phyloP scores from a whole-genome alignment of 1,140 invertebrate species.

The Atta colombica region DNA sequence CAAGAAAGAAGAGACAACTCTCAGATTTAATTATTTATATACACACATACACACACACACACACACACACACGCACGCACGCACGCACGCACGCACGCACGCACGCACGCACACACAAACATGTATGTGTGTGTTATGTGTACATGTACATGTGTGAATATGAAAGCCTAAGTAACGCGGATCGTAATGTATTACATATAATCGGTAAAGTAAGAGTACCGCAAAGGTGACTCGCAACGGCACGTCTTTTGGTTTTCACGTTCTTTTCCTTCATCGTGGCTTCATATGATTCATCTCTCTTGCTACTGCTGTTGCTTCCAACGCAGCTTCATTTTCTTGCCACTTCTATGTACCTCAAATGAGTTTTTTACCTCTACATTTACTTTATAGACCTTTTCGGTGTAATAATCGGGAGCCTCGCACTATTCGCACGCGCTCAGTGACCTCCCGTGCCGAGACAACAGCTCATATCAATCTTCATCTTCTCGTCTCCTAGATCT shows the following conservation, averaged over 20 bases:
- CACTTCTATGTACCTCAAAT: constrained; percentile 13
- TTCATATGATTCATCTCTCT: constrained; percentile 46
- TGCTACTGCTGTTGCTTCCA: not conserved
- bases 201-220: constrained; percentile 17
- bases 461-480: not conserved
- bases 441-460: not conserved
- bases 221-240: not conserved
- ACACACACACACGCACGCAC: too few species aligned
- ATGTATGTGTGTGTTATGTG: not conserved
- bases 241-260: constrained; percentile 12
- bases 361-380: constrained; percentile 47
- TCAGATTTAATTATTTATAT: not conserved
- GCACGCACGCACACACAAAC: too few species aligned
- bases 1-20: not conserved
- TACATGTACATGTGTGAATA: too few species aligned
- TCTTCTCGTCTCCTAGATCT: not conserved
- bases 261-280: constrained; percentile 26
- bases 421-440: constrained; percentile 36
- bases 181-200: not conserved
- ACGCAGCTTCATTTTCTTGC: not conserved
- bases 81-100: too few species aligned
- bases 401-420: constrained; percentile 20
- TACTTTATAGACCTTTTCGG: constrained; percentile 45
- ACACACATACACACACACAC: too few species aligned
- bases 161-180: too few species aligned